Base-by-base conservation (phyloP, 2,888 invertebrate genomes). In the Galerucella pusilla region DNA sequence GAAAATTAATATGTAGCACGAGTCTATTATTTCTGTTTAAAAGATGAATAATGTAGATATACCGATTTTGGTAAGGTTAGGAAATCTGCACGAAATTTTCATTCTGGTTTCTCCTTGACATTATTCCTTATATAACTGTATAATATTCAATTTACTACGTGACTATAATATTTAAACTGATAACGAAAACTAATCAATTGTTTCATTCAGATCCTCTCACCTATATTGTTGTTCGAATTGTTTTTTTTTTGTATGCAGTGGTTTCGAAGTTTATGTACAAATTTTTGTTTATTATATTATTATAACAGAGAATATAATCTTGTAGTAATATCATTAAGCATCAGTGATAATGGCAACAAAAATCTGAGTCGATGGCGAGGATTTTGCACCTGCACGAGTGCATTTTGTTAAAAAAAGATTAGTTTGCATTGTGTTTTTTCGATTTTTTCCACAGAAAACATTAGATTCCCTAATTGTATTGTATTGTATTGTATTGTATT, bases 1-100 rank as follows among this genome's bases (percentile, higher is more conserved):
- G 5, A 42, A 61, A 70, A 70, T 70, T 70, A 46, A 46, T 65
- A 65, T 65, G 46, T 65, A 65, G 64, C 12, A 65, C 64, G 46
- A 65, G 64, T 46, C 46, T 65, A 63, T 65, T 65, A 65, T 65
- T 46, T 45, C n/a, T 42, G n/a, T 42, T 63, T 16, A 9, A 35
- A 14, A 63, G 63, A 63, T 63, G 42, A 42, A 11, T 46, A 65
- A 63, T 46, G 16, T 16, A 65, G 64, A 65, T 63, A 63, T 42
- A n/a, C 63, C 63, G 63, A 63, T 35, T 63, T 63, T 63, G 63
- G 63, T 63, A n/a, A 35, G n/a, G 63, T 63, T 63, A 63, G 42
- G 63, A 63, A 63, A 63, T 42, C n/a, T 63, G 63, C 42, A 35
- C 28, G 63, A 42, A 63, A 35, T 42, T 63, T 14, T 42, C 14